phyloP scores from a whole-genome alignment of 2,888 invertebrate species.

The Andrena camellia region DNA sequence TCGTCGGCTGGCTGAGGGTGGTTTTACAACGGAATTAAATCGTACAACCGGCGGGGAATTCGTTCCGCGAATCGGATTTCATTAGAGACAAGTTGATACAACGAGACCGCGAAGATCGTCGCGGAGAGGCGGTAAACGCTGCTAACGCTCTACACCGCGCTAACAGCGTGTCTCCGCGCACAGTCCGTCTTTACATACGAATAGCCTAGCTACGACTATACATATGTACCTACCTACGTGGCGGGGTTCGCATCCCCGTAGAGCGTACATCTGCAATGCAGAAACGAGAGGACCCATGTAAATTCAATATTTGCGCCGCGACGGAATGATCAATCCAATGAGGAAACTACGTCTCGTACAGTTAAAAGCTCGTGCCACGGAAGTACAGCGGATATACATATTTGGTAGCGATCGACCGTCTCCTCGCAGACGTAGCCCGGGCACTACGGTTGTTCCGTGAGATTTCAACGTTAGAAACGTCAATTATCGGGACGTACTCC shows the following conservation, averaged over 20 bases:
- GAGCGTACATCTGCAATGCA: conserved; percentile 72
- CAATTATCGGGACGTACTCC: too few relatives aligned
- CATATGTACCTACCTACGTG: conserved; percentile 34
- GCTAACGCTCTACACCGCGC: conserved; percentile 8
- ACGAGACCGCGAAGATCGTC: conserved; percentile 47
- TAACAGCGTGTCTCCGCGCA: background rate
- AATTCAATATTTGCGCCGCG: conserved; percentile 73
- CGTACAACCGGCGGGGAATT: conserved; percentile 34
- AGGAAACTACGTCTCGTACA: conserved; percentile 51
- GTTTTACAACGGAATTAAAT: conserved; percentile 42
- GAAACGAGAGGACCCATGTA: conserved; percentile 72
- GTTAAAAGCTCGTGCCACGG: conserved; percentile 53
- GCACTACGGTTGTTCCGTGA: too few relatives aligned
- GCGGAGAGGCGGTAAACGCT: conserved; percentile 61
- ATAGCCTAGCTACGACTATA: conserved; percentile 24
- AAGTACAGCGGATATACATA: conserved; percentile 8
- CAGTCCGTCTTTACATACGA: conserved; percentile 4
- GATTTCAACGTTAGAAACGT: too few relatives aligned
- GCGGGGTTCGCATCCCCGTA: conserved; percentile 44
- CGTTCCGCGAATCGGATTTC: conserved; percentile 66
- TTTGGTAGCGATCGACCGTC: background rate
- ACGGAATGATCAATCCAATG: conserved; percentile 69
- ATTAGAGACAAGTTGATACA: conserved; percentile 59
- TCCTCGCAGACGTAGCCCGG: too few relatives aligned
- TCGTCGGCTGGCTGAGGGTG: conserved; percentile 17